Percentiles rank a stretch among this genome's conserved stretches.
Conservation (phyloP, 1,140 invertebrate species). For the Nomia melanderi region DNA sequence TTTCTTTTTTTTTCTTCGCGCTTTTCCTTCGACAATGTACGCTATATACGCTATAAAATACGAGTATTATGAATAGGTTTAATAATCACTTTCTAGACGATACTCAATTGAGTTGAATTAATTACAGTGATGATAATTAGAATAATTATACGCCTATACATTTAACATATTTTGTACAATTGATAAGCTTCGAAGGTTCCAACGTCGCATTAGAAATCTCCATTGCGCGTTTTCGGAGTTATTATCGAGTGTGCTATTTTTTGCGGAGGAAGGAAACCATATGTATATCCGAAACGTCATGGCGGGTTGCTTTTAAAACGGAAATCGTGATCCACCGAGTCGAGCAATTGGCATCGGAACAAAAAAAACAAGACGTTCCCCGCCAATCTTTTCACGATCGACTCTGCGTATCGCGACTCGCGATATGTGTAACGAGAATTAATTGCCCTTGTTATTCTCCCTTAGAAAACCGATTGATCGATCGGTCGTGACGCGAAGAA, state of each 20-base stretch:
- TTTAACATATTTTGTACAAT: conserved; percentile 76
- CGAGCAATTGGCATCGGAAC: conserved; percentile 31
- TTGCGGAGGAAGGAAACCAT: neutral
- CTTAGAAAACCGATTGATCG: neutral
- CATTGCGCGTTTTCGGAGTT: conserved; percentile 3
- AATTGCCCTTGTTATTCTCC: neutral
- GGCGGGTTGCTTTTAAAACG: neutral
- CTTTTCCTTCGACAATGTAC: conserved; percentile 24
- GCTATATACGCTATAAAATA: conserved; percentile 64
- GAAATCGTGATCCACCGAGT: conserved; percentile 49
- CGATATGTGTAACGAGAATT: neutral
- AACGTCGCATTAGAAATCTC: conserved; percentile 49
- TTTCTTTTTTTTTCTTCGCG: conserved; percentile 30
- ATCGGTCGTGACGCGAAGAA: no score
- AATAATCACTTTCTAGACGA: conserved; percentile 55
- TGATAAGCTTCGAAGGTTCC: conserved; percentile 70
- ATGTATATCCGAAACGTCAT: neutral
- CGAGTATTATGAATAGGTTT: conserved; percentile 60
- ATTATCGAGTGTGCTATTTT: neutral
- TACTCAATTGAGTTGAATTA: conserved; percentile 59
- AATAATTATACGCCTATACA: conserved; percentile 62
- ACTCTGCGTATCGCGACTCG: conserved; percentile 43
- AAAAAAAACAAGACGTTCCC: neutral
- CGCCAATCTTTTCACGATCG: conserved; percentile 24
- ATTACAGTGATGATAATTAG: conserved; percentile 64